phyloP scores from a whole-genome alignment of 2,888 invertebrate species.

The Andrena chrysosceles region DNA sequence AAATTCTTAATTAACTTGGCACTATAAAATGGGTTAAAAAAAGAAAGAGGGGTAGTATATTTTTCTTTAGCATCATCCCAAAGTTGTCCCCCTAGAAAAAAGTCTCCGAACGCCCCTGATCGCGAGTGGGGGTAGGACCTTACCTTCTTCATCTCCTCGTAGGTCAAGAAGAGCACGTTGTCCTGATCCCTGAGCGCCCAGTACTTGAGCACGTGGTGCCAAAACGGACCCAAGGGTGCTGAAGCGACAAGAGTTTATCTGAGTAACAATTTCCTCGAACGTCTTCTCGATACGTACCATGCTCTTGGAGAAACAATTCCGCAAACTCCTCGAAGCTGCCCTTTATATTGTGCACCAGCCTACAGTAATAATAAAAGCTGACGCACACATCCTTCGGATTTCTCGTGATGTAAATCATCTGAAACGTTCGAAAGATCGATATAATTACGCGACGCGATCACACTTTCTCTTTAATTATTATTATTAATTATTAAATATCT shows the following conservation, averaged over 20 bases:
- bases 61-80: too few relatives aligned
- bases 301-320: slow-evolving; percentile 90
- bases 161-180: slow-evolving; percentile 87
- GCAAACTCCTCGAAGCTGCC: slow-evolving; percentile 91
- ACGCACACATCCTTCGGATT: slow-evolving; percentile 97
- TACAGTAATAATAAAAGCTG: slow-evolving; percentile 94
- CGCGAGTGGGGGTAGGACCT: slow-evolving; percentile 62
- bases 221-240: slow-evolving; percentile 81
- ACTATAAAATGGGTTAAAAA: too few relatives aligned
- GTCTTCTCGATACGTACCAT: slow-evolving; percentile 85
- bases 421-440: slow-evolving; percentile 60
- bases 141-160: slow-evolving; percentile 87
- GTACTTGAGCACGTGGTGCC: slow-evolving; percentile 84
- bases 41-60: too few relatives aligned
- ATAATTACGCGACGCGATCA: neutral
- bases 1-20: too few relatives aligned
- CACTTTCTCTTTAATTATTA: neutral
- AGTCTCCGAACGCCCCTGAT: too few relatives aligned
- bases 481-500: neutral
- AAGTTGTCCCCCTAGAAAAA: too few relatives aligned
- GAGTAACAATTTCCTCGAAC: neutral
- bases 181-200: slow-evolving; percentile 85
- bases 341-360: slow-evolving; percentile 88
- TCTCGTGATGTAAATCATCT: slow-evolving; percentile 94
- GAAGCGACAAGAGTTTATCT: slow-evolving; percentile 23